A percentile compares a stretch with the other conserved stretches of the same genome.
Evolutionary conservation across 1,140 invertebrate species (phyloP).

Genomic region (Ladona fulva): DNA sequence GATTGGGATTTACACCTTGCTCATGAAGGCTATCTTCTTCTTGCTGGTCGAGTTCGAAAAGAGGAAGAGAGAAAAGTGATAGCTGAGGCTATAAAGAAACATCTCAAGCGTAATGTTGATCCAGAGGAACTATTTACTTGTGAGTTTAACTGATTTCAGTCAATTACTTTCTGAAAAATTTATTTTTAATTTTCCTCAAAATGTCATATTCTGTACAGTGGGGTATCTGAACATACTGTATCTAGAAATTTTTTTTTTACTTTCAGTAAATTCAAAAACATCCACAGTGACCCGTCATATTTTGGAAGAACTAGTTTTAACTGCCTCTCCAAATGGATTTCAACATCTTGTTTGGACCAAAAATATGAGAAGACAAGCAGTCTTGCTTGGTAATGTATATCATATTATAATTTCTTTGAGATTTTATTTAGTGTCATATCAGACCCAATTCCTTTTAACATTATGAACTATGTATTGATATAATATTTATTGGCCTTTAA

Average conservation of each 20-base stretch:
- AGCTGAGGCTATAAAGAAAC: constrained; percentile 68
- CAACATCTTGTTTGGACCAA: constrained; percentile 88
- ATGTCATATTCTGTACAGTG: too few relatives aligned
- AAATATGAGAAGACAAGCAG: constrained; percentile 80
- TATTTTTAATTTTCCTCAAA: too few relatives aligned
- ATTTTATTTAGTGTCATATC: too few relatives aligned
- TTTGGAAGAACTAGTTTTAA: constrained; percentile 53
- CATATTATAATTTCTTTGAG: too few relatives aligned
- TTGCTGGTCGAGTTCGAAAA: constrained; percentile 88
- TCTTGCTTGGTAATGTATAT: constrained; percentile 71
- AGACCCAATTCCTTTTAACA: too few relatives aligned
- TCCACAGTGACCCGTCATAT: constrained; percentile 68
- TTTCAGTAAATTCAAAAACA: constrained; percentile 51
- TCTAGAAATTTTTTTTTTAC: constrained; percentile 13
- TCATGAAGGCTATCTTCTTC: constrained; percentile 89
- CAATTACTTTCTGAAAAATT: background rate
- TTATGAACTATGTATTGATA: too few relatives aligned
- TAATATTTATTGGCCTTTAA: too few relatives aligned
- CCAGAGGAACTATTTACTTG: constrained; percentile 65
- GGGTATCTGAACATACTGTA: too few relatives aligned
- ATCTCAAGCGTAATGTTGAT: constrained; percentile 70
- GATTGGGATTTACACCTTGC: constrained; percentile 97
- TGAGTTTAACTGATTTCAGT: constrained; percentile 26
- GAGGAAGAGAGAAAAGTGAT: constrained; percentile 69
- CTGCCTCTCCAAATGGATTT: constrained; percentile 45